Conservation (phyloP, 2,888 invertebrate species). For the Lithosia quadra region DNA sequence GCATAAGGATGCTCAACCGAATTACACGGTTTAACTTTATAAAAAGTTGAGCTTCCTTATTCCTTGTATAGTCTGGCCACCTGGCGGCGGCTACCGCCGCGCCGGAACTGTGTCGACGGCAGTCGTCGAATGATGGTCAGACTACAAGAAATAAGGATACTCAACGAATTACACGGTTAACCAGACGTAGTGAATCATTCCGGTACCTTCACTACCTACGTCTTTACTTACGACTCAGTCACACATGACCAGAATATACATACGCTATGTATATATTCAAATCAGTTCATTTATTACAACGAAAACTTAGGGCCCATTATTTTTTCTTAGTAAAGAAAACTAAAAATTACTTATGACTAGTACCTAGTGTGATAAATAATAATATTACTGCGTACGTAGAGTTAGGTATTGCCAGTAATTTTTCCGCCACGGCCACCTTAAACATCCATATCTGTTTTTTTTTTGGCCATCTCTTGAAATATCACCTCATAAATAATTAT, state of each 20-base stretch:
- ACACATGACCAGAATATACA: conserved; percentile 10
- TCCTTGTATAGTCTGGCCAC: too few relatives aligned
- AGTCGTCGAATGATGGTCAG: too few relatives aligned
- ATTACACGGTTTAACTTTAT: too few relatives aligned
- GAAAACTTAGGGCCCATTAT: conserved; percentile 11
- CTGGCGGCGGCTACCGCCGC: too few relatives aligned
- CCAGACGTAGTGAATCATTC: conserved; percentile 9
- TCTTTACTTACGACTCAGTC: conserved; percentile 11
- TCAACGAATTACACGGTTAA: background rate
- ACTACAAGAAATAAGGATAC: too few relatives aligned
- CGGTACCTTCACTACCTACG: conserved; percentile 11
- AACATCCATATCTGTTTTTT: conserved; percentile 18
- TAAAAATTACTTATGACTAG: conserved; percentile 8
- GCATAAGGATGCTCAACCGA: conserved; percentile 7
- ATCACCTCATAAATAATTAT: conserved; percentile 14
- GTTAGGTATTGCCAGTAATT: conserved; percentile 16
- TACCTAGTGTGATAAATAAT: conserved; percentile 9
- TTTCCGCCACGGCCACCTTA: conserved; percentile 13
- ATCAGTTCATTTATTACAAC: conserved; percentile 1
- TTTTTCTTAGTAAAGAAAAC: conserved; percentile 10
- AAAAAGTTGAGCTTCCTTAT: too few relatives aligned
- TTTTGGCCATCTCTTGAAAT: conserved; percentile 17
- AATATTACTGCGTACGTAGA: conserved; percentile 13
- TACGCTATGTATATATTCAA: conserved; percentile 10
- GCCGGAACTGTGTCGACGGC: too few relatives aligned